Evolutionary conservation across 2,888 invertebrate species (phyloP).

Genomic region (Cerastoderma edule): DNA sequence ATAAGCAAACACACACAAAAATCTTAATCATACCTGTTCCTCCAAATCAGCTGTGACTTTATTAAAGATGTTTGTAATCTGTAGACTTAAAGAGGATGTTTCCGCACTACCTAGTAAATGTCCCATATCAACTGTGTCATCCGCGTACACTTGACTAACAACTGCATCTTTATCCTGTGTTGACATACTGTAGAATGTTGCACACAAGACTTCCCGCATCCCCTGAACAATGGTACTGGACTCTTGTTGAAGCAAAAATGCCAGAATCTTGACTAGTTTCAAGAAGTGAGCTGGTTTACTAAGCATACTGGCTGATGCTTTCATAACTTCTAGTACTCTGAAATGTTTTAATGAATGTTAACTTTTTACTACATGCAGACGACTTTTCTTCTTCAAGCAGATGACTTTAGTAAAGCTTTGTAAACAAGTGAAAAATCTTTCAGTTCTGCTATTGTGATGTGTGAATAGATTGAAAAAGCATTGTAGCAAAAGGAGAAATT

Average conservation of each 20-base stretch:
- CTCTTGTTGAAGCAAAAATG: background rate
- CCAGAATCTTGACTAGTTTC: background rate
- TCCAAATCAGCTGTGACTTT: conserved; percentile 47
- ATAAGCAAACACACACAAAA: too few relatives aligned
- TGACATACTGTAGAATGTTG: conserved; percentile 42
- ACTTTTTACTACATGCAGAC: background rate
- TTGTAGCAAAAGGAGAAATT: too few relatives aligned
- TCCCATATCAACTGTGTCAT: background rate
- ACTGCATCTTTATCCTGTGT: conserved; percentile 41
- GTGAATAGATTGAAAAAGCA: too few relatives aligned
- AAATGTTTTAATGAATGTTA: background rate
- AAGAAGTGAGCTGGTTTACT: background rate
- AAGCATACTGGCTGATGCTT: background rate
- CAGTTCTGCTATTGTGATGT: too few relatives aligned
- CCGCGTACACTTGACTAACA: background rate
- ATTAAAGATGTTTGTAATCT: conserved; percentile 44
- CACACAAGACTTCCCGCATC: conserved; percentile 10
- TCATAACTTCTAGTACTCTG: conserved; percentile 24
- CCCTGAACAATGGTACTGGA: background rate
- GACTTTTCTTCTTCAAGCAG: conserved; percentile 14
- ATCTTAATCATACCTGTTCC: conserved; percentile 28
- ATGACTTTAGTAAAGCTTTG: too few relatives aligned
- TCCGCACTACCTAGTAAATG: background rate
- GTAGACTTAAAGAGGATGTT: background rate
- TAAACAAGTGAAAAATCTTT: too few relatives aligned